These are phyloP conservation scores for Eulithis testata DNA, from an alignment of 2,888 invertebrate genomes.

Conservation along the genomic window DNA sequence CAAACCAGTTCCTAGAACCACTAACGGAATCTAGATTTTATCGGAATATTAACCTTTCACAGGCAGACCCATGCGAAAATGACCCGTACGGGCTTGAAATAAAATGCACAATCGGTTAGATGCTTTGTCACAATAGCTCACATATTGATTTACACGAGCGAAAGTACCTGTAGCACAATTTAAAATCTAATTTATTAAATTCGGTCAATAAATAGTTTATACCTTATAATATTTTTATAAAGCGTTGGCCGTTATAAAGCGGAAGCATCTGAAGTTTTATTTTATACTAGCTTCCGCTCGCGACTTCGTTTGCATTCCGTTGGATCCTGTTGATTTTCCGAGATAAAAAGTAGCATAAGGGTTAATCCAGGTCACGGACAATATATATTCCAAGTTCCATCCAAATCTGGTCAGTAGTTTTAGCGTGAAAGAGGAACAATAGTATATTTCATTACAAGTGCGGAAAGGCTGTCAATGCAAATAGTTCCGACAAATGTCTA, in stretches of 20 bases:
- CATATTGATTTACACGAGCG: conserved; percentile 45
- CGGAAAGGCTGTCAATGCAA: too few relatives aligned
- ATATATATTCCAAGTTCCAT: too few relatives aligned
- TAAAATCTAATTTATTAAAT: conserved; percentile 14
- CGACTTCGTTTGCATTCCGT: too few relatives aligned
- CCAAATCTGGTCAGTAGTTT: too few relatives aligned
- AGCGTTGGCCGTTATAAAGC: background rate
- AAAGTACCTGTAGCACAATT: conserved; percentile 39
- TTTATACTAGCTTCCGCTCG: too few relatives aligned
- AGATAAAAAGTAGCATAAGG: too few relatives aligned
- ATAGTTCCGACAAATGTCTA: too few relatives aligned
- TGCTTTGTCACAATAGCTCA: conserved; percentile 9
- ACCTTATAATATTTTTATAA: background rate
- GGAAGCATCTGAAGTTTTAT: background rate
- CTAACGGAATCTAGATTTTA: conserved; percentile 58
- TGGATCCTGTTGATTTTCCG: too few relatives aligned
- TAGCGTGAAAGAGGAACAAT: too few relatives aligned
- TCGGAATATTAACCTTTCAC: conserved; percentile 47
- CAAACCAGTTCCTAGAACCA: conserved; percentile 50
- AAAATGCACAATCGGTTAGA: conserved; percentile 5
- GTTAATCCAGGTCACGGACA: too few relatives aligned
- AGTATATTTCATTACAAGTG: too few relatives aligned
- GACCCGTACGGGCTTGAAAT: background rate
- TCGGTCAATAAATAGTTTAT: conserved; percentile 3
- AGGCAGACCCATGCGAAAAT: conserved; percentile 2